Conservation (phyloP, 2,113 vertebrate species). For the Ascaphus truei region DNA sequence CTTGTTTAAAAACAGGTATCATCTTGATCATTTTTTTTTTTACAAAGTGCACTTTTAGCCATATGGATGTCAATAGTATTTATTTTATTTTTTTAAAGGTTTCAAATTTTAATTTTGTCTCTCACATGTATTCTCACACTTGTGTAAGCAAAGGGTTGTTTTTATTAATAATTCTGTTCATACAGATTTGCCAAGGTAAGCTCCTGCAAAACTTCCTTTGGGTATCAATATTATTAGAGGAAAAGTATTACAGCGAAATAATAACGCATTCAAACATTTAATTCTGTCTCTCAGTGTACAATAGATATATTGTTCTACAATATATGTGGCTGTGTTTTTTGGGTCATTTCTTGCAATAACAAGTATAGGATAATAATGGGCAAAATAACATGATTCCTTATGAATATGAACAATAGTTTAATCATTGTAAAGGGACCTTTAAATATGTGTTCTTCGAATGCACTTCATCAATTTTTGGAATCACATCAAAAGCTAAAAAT, state of each 20-base stretch:
- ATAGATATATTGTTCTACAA: background rate
- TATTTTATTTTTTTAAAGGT: too few species aligned
- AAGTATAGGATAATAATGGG: background rate
- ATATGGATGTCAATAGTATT: too few species aligned
- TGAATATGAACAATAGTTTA: background rate
- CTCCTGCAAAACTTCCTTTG: background rate
- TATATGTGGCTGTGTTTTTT: background rate
- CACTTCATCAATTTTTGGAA: background rate
- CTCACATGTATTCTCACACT: background rate
- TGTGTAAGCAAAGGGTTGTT: constrained; percentile 9
- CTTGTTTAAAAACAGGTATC: too few species aligned
- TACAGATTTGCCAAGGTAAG: constrained; percentile 10
- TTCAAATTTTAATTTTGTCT: too few species aligned
- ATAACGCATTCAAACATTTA: background rate
- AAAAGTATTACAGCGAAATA: background rate
- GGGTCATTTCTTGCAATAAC: background rate
- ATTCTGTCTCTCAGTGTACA: background rate
- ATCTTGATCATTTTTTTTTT: too few species aligned
- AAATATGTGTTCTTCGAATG: background rate
- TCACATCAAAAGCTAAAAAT: background rate
- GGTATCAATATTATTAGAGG: constrained; percentile 14
- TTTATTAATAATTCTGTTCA: background rate
- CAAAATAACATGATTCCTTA: constrained; percentile 12
- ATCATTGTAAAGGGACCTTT: background rate
- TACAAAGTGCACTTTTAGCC: too few species aligned